Conservation (phyloP, 2,888 invertebrate species). For the Hofmannophila pseudospretella region DNA sequence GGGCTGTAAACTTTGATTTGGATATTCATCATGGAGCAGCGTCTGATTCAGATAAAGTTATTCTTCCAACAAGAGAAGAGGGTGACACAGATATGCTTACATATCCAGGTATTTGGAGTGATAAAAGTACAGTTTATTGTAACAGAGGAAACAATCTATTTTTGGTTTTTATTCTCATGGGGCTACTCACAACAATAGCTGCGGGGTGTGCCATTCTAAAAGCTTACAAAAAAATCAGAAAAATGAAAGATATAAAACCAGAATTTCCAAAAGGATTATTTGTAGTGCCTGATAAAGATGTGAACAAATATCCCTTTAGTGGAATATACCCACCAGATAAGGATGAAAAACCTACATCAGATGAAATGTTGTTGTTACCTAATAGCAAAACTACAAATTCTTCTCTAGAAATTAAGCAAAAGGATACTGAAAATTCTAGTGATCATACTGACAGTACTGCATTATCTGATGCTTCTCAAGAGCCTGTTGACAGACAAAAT, state of each 20-base stretch:
- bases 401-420: slow-evolving; percentile 51
- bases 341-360: slow-evolving; percentile 66
- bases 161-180: slow-evolving; percentile 49
- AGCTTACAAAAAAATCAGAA: slow-evolving; percentile 77
- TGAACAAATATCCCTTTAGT: slow-evolving; percentile 56
- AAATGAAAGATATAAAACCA: slow-evolving; percentile 82
- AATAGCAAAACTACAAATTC: slow-evolving; percentile 50
- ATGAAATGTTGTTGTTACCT: slow-evolving; percentile 64
- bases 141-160: slow-evolving; percentile 45
- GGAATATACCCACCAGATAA: slow-evolving; percentile 59
- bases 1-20: slow-evolving; percentile 60
- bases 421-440: slow-evolving; percentile 54
- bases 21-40: slow-evolving; percentile 48
- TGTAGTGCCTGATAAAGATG: slow-evolving; percentile 58
- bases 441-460: slow-evolving; percentile 69
- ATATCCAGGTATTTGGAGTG: slow-evolving; percentile 61
- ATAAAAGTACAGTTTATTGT: slow-evolving; percentile 45
- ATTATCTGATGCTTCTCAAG: slow-evolving; percentile 60
- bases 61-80: slow-evolving; percentile 26
- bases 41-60: slow-evolving; percentile 34
- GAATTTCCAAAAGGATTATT: slow-evolving; percentile 82
- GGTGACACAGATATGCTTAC: slow-evolving; percentile 21
- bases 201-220: slow-evolving; percentile 62
- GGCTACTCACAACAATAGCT: slow-evolving; percentile 43
- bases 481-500: slow-evolving; percentile 51